Evolutionary conservation across 1,140 invertebrate genomes (phyloP).

Genomic region (Heliconius hewitsoni): DNA sequence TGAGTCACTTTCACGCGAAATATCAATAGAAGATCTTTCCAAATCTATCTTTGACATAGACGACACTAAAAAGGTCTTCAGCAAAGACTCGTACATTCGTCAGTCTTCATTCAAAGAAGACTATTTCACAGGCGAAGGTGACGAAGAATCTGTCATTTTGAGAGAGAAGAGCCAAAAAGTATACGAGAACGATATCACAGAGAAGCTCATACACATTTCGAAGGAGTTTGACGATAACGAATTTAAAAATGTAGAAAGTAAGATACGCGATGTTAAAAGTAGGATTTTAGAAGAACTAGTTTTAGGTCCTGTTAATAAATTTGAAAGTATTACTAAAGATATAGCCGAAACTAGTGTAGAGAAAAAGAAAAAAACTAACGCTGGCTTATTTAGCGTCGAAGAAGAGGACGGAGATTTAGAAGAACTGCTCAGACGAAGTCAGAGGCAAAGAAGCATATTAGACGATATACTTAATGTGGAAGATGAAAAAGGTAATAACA

Average conservation of each 20-base stretch:
- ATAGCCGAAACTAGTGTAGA: constrained; percentile 66
- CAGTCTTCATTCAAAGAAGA: constrained; percentile 79
- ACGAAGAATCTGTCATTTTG: constrained; percentile 70
- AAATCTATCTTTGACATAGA: constrained; percentile 77
- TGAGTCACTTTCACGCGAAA: constrained; percentile 81
- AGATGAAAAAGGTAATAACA: constrained; percentile 80
- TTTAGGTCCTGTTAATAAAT: constrained; percentile 56
- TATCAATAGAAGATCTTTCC: constrained; percentile 82
- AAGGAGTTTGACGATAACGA: constrained; percentile 70
- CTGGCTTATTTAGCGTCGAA: constrained; percentile 68
- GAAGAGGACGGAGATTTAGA: constrained; percentile 83
- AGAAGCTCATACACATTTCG: constrained; percentile 77
- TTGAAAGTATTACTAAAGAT: constrained; percentile 67
- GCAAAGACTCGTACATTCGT: constrained; percentile 76
- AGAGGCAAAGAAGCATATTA: constrained; percentile 86
- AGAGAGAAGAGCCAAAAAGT: constrained; percentile 73
- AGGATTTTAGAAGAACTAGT: constrained; percentile 71
- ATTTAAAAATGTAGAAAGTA: constrained; percentile 59
- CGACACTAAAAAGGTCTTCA: constrained; percentile 74
- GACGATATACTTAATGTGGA: constrained; percentile 86
- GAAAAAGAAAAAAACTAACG: constrained; percentile 58
- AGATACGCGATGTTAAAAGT: constrained; percentile 67
- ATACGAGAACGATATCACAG: constrained; percentile 82
- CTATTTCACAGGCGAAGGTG: constrained; percentile 66
- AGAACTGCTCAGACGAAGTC: constrained; percentile 84